Conservation (phyloP, 2,888 invertebrate species). For the Papilio protenor region DNA sequence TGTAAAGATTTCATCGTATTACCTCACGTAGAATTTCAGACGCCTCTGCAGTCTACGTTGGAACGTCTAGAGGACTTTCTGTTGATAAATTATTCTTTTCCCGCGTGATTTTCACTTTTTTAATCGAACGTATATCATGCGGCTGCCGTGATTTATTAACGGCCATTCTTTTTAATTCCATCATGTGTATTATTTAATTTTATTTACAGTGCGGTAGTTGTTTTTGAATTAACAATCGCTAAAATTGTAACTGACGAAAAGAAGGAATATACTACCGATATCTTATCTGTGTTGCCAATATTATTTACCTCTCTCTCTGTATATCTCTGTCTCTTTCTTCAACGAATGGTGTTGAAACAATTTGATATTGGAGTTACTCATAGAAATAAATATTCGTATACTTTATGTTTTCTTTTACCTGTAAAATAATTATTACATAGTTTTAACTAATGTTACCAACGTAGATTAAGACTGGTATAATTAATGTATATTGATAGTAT, state of each 20-base stretch:
- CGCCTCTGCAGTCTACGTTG: conserved; percentile 51
- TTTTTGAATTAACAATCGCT: background rate
- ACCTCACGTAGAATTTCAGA: conserved; percentile 42
- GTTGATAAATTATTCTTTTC: conserved; percentile 65
- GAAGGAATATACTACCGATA: background rate
- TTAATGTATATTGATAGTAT: no score
- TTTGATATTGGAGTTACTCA: background rate
- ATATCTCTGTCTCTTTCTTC: no score
- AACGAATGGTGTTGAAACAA: no score
- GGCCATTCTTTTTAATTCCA: conserved; percentile 20
- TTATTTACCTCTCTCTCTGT: background rate
- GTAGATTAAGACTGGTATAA: no score
- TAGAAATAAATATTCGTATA: background rate
- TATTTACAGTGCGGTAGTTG: background rate
- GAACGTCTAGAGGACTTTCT: conserved; percentile 63
- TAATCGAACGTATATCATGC: conserved; percentile 36
- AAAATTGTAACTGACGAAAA: background rate
- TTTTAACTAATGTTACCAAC: no score
- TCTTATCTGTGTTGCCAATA: background rate
- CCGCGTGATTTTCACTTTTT: conserved; percentile 36
- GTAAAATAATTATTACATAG: no score
- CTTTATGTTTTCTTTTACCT: background rate
- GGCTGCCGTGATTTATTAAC: conserved; percentile 35
- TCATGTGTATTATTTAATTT: background rate
- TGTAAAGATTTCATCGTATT: conserved; percentile 46